These are phyloP conservation scores for Melinopterus prodromus DNA, from an alignment of 2,888 invertebrate species.

Conservation along the genomic window DNA sequence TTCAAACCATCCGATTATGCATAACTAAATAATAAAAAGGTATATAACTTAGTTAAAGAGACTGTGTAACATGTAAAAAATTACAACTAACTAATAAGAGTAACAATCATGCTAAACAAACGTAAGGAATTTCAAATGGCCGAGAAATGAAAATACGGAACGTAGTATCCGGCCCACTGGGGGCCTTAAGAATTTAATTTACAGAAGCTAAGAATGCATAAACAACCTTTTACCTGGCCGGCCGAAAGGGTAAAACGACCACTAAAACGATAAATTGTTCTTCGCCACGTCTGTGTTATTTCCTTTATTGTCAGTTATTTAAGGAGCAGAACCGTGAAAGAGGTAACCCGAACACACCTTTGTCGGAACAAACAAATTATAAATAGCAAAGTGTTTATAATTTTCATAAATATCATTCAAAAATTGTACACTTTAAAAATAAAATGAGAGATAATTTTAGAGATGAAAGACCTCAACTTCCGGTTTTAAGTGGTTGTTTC, in stretches of 20 bases:
- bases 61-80: too few species aligned
- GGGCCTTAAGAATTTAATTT: neutral
- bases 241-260: neutral
- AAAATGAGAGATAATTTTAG: too few species aligned
- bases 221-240: neutral
- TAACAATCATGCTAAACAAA: too few species aligned
- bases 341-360: neutral
- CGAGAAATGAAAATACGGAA: neutral
- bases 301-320: neutral
- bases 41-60: too few species aligned
- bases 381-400: too few species aligned
- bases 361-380: neutral
- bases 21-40: too few species aligned
- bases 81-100: too few species aligned
- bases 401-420: too few species aligned
- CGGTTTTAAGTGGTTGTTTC: neutral
- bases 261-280: neutral
- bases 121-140: neutral
- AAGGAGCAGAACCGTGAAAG: neutral
- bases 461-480: neutral
- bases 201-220: neutral
- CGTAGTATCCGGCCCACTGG: neutral
- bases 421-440: too few species aligned
- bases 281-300: neutral
- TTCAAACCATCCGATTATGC: too few species aligned